Conservation (phyloP, 2,113 vertebrate species). For the Callithrix jacchus region DNA sequence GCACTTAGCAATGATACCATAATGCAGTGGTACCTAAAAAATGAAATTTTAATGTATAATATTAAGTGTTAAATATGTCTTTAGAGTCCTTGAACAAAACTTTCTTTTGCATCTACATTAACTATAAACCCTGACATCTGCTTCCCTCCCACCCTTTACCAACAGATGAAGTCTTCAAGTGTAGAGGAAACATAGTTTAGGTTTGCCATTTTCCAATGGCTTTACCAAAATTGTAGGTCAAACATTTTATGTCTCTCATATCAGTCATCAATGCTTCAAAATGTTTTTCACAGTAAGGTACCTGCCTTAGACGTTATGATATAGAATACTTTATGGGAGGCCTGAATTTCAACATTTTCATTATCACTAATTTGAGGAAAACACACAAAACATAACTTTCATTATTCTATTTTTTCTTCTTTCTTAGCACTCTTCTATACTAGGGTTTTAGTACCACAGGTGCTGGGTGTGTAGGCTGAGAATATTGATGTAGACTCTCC, state of each 20-base stretch:
- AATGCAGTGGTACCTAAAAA: neutral
- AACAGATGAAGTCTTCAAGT: neutral
- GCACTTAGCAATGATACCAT: neutral
- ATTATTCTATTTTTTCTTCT: neutral
- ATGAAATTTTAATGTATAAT: neutral
- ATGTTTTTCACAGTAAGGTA: neutral
- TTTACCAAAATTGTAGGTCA: neutral
- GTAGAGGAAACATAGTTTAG: neutral
- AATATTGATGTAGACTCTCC: neutral
- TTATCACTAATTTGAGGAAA: neutral
- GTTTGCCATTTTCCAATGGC: neutral
- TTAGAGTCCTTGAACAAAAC: neutral
- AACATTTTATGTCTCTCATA: neutral
- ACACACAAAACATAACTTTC: neutral
- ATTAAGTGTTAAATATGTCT: neutral
- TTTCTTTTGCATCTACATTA: neutral
- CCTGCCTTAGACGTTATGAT: neutral
- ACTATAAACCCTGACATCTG: neutral
- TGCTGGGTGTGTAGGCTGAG: neutral
- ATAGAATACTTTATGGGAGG: neutral
- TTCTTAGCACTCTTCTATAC: neutral
- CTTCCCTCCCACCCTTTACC: neutral
- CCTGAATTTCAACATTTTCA: neutral
- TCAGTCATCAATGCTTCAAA: neutral
- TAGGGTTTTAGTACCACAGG: neutral